Conservation (phyloP, 2,113 vertebrate species). For the Chelonoidis abingdonii region DNA sequence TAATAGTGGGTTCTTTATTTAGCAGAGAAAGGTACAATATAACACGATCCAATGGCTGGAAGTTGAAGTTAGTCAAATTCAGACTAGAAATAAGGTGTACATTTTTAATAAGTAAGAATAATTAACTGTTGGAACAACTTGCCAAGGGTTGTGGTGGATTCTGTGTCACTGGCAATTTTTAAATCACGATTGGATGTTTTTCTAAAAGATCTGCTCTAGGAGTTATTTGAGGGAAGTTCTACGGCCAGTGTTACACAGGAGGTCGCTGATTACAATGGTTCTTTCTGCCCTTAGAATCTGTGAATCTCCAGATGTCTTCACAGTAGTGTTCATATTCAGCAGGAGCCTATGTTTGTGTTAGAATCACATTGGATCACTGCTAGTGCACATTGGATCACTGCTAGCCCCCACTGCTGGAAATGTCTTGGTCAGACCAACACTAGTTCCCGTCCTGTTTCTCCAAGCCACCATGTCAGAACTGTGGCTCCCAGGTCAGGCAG, state of each 20-base stretch:
- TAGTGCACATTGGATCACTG: background rate
- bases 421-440: background rate
- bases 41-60: background rate
- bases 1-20: background rate
- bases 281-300: background rate
- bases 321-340: background rate
- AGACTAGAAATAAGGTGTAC: background rate
- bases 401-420: background rate
- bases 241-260: background rate
- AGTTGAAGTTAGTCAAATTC: background rate
- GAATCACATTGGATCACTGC: background rate
- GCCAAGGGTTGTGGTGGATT: background rate
- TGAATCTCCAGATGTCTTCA: background rate
- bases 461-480: background rate
- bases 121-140: background rate
- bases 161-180: background rate
- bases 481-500: background rate
- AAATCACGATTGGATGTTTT: background rate
- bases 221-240: background rate
- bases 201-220: background rate
- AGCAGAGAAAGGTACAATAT: background rate
- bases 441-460: fast-evolving
- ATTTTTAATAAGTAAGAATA: background rate
- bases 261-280: background rate
- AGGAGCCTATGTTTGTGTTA: background rate